Conservation (phyloP, 2,888 invertebrate genomes). For the Ecdyonurus torrentis region DNA sequence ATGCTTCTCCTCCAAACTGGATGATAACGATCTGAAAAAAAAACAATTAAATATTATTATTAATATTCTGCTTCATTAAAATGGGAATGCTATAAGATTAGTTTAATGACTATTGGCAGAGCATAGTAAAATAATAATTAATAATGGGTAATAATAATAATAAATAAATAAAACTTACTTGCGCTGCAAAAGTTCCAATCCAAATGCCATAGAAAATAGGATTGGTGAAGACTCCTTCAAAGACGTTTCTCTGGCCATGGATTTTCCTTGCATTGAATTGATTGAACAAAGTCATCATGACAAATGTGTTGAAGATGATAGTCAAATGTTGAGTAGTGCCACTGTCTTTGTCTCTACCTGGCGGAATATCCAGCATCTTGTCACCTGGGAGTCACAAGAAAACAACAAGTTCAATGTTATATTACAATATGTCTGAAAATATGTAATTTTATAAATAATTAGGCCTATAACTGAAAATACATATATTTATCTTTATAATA, state of each 20-base stretch:
- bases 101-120: neutral
- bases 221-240: slow-evolving; percentile 37
- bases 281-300: slow-evolving; percentile 50
- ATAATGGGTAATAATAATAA: too few relatives aligned
- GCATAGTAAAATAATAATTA: neutral
- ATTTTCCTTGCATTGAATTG: slow-evolving; percentile 48
- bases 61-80: neutral
- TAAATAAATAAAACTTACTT: slow-evolving; percentile 31
- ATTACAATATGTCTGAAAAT: too few relatives aligned
- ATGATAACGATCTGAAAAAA: slow-evolving; percentile 28
- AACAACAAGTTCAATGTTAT: too few relatives aligned
- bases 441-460: too few relatives aligned
- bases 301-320: slow-evolving; percentile 48
- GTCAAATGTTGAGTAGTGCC: slow-evolving; percentile 39
- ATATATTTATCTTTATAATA: too few relatives aligned
- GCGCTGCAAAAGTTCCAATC: slow-evolving; percentile 35
- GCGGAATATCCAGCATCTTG: slow-evolving; percentile 33
- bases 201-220: slow-evolving; percentile 41
- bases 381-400: slow-evolving; percentile 37
- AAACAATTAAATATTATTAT: slow-evolving; percentile 18
- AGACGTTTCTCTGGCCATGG: slow-evolving; percentile 44
- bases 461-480: too few relatives aligned
- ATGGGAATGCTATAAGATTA: neutral
- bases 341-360: slow-evolving; percentile 23
- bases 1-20: slow-evolving; percentile 36